Evolutionary conservation across 2,888 invertebrate species (phyloP), one percentile per base, ranked within the genome.

Genomic region (Desoria tigrina): DNA sequence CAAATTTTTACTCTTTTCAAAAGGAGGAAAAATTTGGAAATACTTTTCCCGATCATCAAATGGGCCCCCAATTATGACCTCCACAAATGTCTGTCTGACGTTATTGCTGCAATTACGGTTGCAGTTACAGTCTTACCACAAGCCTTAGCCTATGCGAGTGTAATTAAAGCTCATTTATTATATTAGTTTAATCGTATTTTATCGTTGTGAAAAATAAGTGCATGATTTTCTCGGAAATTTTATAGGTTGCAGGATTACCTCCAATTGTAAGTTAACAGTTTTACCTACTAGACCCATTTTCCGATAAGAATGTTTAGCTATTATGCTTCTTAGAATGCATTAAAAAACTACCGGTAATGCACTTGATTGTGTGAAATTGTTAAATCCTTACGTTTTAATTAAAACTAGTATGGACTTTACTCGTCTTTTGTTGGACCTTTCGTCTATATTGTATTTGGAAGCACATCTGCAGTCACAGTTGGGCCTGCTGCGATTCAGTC

Each of bases 401-500:
- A 18, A 45, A 39, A 21, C 45, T 9, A 95, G 92, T 94, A 93
- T 82, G 96, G 96, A 4, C 84, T 96, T 56, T 96, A 96, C 82
- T 65, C 65, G 14, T 63, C 57, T 14, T 96, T 96, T 81, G 86
- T 94, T 82, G 94, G 95, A 1, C 94, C 94, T 78, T 90, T 96
- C 80, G 86, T 96, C 45, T 97, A 96, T 82, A 87, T 90, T 60
- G 80, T 95, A 66, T 87, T 96, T 76, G 96, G 96, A 26, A 92
- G 93, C 9, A 74, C 73, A 11, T 66, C 67, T 39, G 68, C 67
- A 0, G 66, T 74, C n/a, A 72, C 71, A 2, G 69, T 74, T 39
- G 74, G 74, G 2, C 71, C 71, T 1, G 69, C 68, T 7, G 74
- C 74, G 7, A 74, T 74, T 26, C 69, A 71, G 24, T 69, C 70